phyloP scores from a whole-genome alignment of 2,113 vertebrate species.

The Trichomycterus rosablanca region DNA sequence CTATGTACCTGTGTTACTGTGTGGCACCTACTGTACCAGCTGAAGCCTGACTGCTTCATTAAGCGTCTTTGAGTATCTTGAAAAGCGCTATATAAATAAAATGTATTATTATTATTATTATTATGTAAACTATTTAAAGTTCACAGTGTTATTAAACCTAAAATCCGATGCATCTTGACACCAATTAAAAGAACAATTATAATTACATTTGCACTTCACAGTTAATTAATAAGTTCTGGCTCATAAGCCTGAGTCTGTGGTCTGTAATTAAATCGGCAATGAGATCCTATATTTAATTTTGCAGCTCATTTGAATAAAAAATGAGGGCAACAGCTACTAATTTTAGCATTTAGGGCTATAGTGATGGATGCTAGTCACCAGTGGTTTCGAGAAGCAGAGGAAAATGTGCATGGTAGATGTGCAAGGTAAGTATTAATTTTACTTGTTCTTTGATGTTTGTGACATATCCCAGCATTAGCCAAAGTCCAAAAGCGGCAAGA shows the following conservation, averaged over 20 bases:
- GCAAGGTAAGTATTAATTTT: too few species aligned
- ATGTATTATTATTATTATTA: too few species aligned
- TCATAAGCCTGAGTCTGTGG: conserved; percentile 48
- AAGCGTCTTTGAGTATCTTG: too few species aligned
- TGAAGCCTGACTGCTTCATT: too few species aligned
- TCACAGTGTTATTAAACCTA: neutral
- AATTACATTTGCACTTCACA: conserved; percentile 27
- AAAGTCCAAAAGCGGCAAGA: too few species aligned
- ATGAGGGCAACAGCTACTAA: conserved; percentile 55
- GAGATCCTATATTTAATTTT: conserved; percentile 65
- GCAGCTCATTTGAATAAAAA: conserved; percentile 49
- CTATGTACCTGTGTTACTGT: too few species aligned
- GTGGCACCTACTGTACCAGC: too few species aligned
- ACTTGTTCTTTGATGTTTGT: too few species aligned
- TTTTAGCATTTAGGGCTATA: conserved; percentile 53
- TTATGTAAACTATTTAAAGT: too few species aligned
- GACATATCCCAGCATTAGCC: too few species aligned
- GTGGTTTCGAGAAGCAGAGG: neutral
- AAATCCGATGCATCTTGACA: conserved; percentile 4
- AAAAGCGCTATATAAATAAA: too few species aligned
- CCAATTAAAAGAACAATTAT: conserved; percentile 26
- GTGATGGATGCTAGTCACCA: neutral
- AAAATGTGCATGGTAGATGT: too few species aligned
- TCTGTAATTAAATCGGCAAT: conserved; percentile 63
- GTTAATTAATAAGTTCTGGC: conserved; percentile 57